Conservation (phyloP, 2,888 invertebrate species). For the Gymnocheta viridis region DNA sequence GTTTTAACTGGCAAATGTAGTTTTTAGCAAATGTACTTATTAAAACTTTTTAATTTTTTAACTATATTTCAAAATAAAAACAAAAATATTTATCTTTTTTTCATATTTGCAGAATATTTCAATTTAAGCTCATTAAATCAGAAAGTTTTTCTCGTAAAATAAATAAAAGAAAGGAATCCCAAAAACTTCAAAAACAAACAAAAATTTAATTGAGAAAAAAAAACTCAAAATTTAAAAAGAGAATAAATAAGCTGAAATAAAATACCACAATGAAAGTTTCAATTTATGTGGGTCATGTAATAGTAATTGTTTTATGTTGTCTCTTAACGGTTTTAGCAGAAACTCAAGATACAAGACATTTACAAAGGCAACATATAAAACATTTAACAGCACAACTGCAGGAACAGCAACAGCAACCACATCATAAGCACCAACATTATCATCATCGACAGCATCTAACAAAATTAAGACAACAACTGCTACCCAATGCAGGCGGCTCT, state of each 20-base stretch:
- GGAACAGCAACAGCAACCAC: slow-evolving; percentile 60
- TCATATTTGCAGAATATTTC: slow-evolving; percentile 54
- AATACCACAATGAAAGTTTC: slow-evolving; percentile 57
- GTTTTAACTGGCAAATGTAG: neutral
- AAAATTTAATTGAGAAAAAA: neutral
- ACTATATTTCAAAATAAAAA: neutral
- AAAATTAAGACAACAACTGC: slow-evolving; percentile 54
- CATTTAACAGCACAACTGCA: slow-evolving; percentile 45
- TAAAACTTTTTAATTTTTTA: neutral
- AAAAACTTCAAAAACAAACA: neutral
- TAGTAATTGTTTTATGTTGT: slow-evolving; percentile 62
- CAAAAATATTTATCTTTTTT: neutral
- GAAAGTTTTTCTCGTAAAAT: neutral
- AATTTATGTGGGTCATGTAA: slow-evolving; percentile 60
- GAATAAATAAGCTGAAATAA: slow-evolving; percentile 1
- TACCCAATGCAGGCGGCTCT: slow-evolving; percentile 20
- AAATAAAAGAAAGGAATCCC: neutral
- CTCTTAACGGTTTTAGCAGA: slow-evolving; percentile 63
- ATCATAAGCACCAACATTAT: slow-evolving; percentile 67
- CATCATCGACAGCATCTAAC: slow-evolving; percentile 54
- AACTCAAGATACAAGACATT: slow-evolving; percentile 56
- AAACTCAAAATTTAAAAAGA: neutral
- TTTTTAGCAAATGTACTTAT: too few species aligned
- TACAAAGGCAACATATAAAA: slow-evolving; percentile 60
- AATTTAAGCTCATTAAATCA: slow-evolving; percentile 13